Percentiles rank a stretch among this genome's conserved stretches.
Evolutionary conservation across 1,140 invertebrate species (phyloP).

Genomic region (Sesamia nonagrioides): DNA sequence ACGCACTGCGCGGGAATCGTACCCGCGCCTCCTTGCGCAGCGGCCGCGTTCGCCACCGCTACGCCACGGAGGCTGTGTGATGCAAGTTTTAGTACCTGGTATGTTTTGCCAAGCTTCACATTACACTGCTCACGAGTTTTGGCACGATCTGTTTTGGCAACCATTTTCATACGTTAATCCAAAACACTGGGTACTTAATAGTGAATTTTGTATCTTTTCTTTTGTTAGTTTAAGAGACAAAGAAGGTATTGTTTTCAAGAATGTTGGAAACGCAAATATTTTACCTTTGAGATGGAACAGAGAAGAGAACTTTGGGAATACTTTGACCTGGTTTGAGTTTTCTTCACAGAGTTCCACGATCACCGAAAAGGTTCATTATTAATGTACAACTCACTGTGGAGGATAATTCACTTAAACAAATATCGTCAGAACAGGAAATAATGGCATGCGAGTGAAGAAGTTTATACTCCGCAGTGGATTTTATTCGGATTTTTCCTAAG

Average conservation of each 20-base stretch:
- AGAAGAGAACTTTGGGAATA: not conserved
- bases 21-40: too few relatives aligned
- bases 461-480: too few relatives aligned
- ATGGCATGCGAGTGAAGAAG: too few relatives aligned
- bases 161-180: slow-evolving; percentile 20
- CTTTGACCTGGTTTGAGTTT: not conserved
- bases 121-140: slow-evolving; percentile 32
- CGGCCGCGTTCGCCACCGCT: too few relatives aligned
- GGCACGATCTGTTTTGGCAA: slow-evolving; percentile 30
- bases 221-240: not conserved
- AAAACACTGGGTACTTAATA: slow-evolving; percentile 24
- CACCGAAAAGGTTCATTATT: not conserved
- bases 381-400: too few relatives aligned
- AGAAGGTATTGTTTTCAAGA: not conserved
- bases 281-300: not conserved
- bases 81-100: slow-evolving; percentile 39
- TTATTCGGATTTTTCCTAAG: too few relatives aligned
- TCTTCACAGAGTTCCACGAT: not conserved
- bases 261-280: not conserved
- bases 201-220: not conserved
- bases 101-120: slow-evolving; percentile 21
- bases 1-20: too few relatives aligned
- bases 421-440: too few relatives aligned
- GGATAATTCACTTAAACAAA: too few relatives aligned
- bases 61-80: too few relatives aligned